phyloP scores from a whole-genome alignment of 2,113 vertebrate species.

The Lagopus muta region DNA sequence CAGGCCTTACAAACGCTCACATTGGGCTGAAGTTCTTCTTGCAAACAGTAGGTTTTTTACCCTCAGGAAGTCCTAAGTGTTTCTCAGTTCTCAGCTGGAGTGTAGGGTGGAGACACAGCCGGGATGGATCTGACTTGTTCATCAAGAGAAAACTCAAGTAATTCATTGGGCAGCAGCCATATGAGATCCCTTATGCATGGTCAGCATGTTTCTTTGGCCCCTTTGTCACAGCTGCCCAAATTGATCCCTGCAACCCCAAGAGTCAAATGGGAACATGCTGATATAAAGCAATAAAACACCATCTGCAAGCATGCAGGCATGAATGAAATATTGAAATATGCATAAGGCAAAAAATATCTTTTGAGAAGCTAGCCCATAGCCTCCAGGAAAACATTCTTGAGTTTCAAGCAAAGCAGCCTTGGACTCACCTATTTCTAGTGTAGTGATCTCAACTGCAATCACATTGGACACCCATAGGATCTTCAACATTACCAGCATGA shows the following conservation, averaged over 20 bases:
- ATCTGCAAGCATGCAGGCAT: neutral
- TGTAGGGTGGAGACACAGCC: neutral
- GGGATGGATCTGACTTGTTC: neutral
- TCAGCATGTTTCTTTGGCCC: neutral
- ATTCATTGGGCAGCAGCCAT: neutral
- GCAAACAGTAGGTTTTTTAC: neutral
- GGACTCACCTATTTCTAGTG: neutral
- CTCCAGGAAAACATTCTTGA: neutral
- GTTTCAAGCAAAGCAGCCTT: neutral
- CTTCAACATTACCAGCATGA: neutral
- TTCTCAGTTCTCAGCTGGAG: neutral
- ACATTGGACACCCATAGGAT: neutral
- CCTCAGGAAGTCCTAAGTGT: too few species aligned
- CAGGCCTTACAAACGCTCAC: neutral
- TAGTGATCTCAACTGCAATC: neutral
- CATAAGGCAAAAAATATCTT: neutral
- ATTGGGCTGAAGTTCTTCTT: neutral
- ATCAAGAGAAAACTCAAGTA: neutral
- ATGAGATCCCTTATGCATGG: neutral
- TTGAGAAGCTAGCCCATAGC: neutral
- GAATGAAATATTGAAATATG: neutral
- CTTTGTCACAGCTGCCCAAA: neutral
- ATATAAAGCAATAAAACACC: neutral
- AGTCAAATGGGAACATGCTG: fast-evolving
- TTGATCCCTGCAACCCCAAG: too few species aligned